These are phyloP conservation scores for Argya squamiceps DNA, from an alignment of 2,797 vertebrate species.

Conservation along the genomic window DNA sequence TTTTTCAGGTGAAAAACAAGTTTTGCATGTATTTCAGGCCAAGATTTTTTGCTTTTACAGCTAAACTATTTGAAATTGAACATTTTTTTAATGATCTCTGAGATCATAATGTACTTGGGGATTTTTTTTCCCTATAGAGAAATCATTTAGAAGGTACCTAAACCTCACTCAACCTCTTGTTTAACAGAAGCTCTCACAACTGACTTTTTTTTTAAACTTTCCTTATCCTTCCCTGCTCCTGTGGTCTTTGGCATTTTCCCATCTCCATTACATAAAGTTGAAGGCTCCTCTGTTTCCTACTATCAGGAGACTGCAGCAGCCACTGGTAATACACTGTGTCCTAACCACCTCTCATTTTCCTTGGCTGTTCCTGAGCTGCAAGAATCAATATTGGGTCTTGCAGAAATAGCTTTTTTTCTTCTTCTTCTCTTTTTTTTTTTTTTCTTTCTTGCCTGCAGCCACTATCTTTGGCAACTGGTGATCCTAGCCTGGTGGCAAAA, in stretches of 20 bases:
- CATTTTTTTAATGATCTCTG: fast-evolving
- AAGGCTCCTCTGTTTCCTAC: conserved; percentile 22
- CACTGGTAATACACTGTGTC: background rate
- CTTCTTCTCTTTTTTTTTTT: background rate
- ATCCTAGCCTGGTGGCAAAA: background rate
- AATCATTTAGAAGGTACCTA: background rate
- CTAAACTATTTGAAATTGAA: background rate
- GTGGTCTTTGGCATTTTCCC: background rate
- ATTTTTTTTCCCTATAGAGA: background rate
- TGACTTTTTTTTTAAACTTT: background rate
- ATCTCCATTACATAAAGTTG: background rate
- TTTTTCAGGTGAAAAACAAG: background rate
- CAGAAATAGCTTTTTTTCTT: background rate
- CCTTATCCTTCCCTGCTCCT: background rate
- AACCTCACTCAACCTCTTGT: background rate
- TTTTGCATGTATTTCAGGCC: background rate
- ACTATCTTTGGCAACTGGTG: background rate
- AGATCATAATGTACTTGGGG: background rate
- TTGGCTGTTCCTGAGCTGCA: background rate
- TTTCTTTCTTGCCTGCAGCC: background rate
- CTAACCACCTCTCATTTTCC: conserved; percentile 1
- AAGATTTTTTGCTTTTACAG: background rate
- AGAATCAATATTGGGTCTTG: background rate
- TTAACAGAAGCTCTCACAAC: background rate
- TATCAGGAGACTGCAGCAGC: background rate